Evolutionary conservation across 2,888 invertebrate species (phyloP).

Genomic region (Hydrotaea cyrtoneurina): DNA sequence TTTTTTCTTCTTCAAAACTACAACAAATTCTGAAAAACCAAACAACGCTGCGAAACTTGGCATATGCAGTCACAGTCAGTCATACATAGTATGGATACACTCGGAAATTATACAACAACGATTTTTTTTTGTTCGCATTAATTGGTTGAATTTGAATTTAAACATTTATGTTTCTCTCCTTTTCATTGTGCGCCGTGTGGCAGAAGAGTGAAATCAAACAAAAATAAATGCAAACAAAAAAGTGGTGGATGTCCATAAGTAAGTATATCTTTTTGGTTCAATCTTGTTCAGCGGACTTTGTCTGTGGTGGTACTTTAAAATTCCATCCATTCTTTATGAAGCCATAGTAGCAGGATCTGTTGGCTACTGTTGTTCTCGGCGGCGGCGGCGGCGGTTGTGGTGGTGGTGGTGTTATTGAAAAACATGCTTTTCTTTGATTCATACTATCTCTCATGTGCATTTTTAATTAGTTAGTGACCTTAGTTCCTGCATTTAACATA

Average conservation of each 20-base stretch:
- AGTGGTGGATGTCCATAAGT: not conserved
- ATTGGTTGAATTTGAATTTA: constrained; percentile 48
- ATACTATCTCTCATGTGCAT: constrained; percentile 64
- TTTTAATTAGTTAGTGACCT: constrained; percentile 70
- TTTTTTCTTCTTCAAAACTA: no score
- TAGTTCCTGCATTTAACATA: constrained; percentile 67
- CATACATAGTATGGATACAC: not conserved
- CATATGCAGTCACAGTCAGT: not conserved
- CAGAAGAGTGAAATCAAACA: not conserved
- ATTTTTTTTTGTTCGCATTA: constrained; percentile 32
- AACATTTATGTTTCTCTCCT: constrained; percentile 41
- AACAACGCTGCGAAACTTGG: not conserved
- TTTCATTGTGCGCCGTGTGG: not conserved
- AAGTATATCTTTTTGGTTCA: constrained; percentile 27
- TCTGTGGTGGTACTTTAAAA: constrained; percentile 26
- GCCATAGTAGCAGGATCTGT: not conserved
- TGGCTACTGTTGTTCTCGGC: not conserved
- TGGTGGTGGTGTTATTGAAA: constrained; percentile 17
- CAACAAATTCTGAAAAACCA: not conserved
- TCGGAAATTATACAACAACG: constrained; percentile 11
- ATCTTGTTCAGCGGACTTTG: constrained; percentile 41
- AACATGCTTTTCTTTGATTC: constrained; percentile 51
- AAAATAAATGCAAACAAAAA: not conserved
- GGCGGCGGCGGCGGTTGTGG: not conserved
- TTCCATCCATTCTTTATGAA: constrained; percentile 35